phyloP scores from a whole-genome alignment of 35 echinoderm and acorn worm species.

The Diadema setosum region DNA sequence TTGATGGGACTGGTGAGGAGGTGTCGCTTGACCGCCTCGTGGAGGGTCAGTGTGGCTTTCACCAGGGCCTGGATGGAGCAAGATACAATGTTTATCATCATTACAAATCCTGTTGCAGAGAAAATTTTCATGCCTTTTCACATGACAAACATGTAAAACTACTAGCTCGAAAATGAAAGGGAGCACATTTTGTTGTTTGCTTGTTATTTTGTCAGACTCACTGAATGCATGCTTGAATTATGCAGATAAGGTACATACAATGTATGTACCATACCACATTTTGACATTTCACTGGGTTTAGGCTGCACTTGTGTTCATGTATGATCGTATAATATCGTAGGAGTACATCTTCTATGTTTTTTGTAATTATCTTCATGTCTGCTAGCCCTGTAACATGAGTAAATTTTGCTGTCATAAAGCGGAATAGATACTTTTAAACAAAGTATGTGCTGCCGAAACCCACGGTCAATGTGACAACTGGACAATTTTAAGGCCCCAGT shows the following conservation, averaged over 20 bases:
- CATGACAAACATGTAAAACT: no score
- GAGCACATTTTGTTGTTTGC: no score
- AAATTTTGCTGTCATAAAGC: not conserved
- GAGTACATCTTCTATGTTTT: not conserved
- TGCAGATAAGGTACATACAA: no score
- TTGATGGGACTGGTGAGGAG: conserved; percentile 57
- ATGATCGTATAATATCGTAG: not conserved
- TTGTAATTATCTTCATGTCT: not conserved
- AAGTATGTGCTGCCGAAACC: not conserved
- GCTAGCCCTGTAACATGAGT: not conserved
- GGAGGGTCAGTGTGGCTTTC: conserved; percentile 53
- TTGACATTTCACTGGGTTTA: no score
- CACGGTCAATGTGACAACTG: not conserved
- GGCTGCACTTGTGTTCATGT: no score
- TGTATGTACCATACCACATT: no score
- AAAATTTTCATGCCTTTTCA: no score
- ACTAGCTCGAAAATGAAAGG: no score
- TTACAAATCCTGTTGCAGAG: no score
- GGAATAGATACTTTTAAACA: not conserved
- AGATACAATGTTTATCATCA: no score
- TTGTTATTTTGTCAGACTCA: no score
- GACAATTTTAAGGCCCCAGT: not conserved
- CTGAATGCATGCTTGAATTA: no score
- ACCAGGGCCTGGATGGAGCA: conserved; percentile 65
- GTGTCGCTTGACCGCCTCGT: conserved; percentile 22